A percentile compares a stretch with the other conserved stretches of the same genome.
These are phyloP conservation scores for Thalassaphorura encarpata DNA, from an alignment of 1,140 invertebrate species.

Conservation along the genomic window DNA sequence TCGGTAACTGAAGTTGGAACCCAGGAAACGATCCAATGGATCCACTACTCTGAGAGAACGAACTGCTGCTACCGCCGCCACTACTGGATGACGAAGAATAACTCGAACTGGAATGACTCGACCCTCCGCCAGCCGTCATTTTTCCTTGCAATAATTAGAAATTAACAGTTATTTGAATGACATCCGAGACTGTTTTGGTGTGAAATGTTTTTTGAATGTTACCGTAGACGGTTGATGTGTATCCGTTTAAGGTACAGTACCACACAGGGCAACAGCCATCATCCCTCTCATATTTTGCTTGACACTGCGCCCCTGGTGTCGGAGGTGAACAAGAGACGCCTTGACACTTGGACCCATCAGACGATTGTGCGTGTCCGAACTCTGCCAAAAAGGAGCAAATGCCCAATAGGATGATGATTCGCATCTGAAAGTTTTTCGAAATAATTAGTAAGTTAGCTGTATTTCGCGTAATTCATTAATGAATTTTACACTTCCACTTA, in stretches of 20 bases:
- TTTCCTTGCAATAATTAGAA: neutral
- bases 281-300: conserved; percentile 6
- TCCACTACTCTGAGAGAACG: too few species aligned
- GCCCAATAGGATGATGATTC: too few species aligned
- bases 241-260: conserved; percentile 5
- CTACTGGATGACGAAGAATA: neutral
- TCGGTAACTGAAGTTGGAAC: too few species aligned
- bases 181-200: neutral
- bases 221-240: conserved; percentile 5
- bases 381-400: too few species aligned
- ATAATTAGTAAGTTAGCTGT: too few species aligned
- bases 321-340: conserved; percentile 12
- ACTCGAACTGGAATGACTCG: neutral
- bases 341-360: conserved; percentile 13
- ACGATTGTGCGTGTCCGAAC: too few species aligned
- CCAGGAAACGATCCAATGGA: too few species aligned
- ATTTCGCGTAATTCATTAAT: too few species aligned
- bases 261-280: conserved; percentile 16
- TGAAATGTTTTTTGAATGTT: neutral
- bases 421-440: too few species aligned
- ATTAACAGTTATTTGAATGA: neutral
- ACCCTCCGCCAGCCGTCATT: neutral
- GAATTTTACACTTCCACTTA: too few species aligned
- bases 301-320: conserved; percentile 6
- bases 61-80: neutral